phyloP scores from a whole-genome alignment of 2,113 vertebrate genomes.

The Elachura formosa region DNA sequence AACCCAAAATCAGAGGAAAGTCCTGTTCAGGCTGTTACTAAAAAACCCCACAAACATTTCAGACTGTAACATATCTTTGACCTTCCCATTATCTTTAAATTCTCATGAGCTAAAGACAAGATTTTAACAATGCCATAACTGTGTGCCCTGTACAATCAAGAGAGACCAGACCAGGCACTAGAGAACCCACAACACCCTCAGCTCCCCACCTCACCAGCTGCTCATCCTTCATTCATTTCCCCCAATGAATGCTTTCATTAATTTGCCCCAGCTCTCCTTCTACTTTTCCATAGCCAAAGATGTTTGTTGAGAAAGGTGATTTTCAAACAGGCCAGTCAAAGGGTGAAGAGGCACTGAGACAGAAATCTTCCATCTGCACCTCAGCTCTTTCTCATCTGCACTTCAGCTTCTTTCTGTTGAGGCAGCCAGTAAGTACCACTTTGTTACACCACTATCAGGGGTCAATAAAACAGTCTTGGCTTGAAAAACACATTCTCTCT shows the following conservation, averaged over 20 bases:
- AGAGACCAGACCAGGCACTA: rapidly evolving
- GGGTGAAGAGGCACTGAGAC: background rate
- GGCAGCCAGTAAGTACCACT: background rate
- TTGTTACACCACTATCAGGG: rapidly evolving
- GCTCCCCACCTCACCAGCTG: rapidly evolving
- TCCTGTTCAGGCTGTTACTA: background rate
- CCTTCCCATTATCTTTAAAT: rapidly evolving
- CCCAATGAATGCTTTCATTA: background rate
- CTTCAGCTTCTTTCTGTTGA: background rate
- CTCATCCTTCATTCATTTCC: too few relatives aligned
- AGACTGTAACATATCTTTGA: background rate
- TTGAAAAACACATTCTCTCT: background rate
- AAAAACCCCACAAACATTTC: background rate
- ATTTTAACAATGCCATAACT: background rate
- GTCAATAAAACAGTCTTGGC: rapidly evolving
- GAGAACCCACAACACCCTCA: rapidly evolving
- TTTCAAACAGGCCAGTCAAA: background rate
- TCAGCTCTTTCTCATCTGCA: background rate
- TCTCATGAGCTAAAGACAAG: rapidly evolving
- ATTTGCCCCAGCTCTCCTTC: rapidly evolving
- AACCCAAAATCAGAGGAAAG: background rate
- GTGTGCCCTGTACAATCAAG: background rate
- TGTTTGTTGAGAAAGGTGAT: background rate
- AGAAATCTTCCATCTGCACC: background rate
- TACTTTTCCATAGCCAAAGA: background rate